phyloP scores from a whole-genome alignment of 2,113 vertebrate genomes.

The Otis tarda region DNA sequence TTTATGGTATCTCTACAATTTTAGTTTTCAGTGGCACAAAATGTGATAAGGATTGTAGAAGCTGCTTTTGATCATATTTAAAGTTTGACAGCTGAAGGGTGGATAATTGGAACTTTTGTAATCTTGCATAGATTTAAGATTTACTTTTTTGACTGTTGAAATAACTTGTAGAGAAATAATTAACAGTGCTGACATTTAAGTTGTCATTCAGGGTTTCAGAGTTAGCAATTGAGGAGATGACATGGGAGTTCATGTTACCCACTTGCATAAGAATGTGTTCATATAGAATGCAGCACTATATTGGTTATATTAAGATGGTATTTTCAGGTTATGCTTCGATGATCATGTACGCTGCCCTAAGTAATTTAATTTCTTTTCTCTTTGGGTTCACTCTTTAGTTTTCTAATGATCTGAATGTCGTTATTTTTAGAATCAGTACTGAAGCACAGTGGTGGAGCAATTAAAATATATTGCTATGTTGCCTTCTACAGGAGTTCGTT shows the following conservation, averaged over 20 bases:
- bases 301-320: neutral
- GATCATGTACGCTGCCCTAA: neutral
- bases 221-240: neutral
- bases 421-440: neutral
- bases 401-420: neutral
- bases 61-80: neutral
- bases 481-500: neutral
- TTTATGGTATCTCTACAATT: neutral
- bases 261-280: constrained; percentile 3
- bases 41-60: neutral
- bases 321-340: constrained; percentile 33
- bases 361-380: neutral
- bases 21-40: neutral
- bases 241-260: neutral
- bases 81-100: neutral
- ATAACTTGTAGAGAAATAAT: constrained; percentile 23
- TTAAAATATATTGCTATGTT: neutral
- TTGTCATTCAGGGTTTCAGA: neutral
- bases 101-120: neutral
- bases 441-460: neutral
- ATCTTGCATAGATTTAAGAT: neutral
- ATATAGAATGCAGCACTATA: neutral
- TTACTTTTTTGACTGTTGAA: constrained; percentile 9
- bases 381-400: neutral
- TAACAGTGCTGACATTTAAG: constrained; percentile 51